These are phyloP conservation scores for Polyergus mexicanus DNA, from an alignment of 1,140 invertebrate genomes.

Conservation along the genomic window DNA sequence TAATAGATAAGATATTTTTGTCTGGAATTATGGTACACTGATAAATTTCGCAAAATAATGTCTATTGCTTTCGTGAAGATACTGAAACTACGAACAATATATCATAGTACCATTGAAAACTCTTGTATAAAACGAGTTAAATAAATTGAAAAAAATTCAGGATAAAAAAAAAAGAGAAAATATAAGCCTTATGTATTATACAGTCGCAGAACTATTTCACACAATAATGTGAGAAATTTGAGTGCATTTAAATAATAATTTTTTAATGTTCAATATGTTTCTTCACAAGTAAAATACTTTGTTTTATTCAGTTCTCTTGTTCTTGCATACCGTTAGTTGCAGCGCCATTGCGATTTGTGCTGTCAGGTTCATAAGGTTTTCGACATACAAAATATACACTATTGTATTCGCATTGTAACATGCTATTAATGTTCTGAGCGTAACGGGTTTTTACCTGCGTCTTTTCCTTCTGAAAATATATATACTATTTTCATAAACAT, in stretches of 20 bases:
- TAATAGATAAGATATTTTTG: constrained; percentile 24
- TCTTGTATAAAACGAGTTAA: not conserved
- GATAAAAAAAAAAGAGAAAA: constrained; percentile 16
- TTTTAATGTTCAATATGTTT: constrained; percentile 59
- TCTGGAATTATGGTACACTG: not conserved
- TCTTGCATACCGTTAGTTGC: constrained; percentile 80
- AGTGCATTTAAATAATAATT: constrained; percentile 24
- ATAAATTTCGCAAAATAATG: constrained; percentile 16
- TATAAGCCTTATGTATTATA: constrained; percentile 15
- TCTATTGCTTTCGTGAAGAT: constrained; percentile 2
- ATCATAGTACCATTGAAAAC: not conserved
- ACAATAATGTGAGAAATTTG: constrained; percentile 11
- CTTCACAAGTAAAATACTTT: constrained; percentile 61
- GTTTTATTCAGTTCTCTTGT: constrained; percentile 76
- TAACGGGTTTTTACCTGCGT: constrained; percentile 94
- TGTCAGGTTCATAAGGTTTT: constrained; percentile 88
- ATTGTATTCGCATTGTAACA: constrained; percentile 96
- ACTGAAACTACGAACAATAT: not conserved
- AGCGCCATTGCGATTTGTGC: constrained; percentile 71
- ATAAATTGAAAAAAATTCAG: constrained; percentile 19
- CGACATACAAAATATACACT: constrained; percentile 96
- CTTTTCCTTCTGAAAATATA: constrained; percentile 90
- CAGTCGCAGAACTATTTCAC: constrained; percentile 1
- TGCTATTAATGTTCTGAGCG: constrained; percentile 96
- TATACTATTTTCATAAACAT: not conserved